Evolutionary conservation across 2,797 vertebrate species (phyloP), one percentile per base, ranked within the genome.

Genomic region (Erpetoichthys calabaricus): DNA sequence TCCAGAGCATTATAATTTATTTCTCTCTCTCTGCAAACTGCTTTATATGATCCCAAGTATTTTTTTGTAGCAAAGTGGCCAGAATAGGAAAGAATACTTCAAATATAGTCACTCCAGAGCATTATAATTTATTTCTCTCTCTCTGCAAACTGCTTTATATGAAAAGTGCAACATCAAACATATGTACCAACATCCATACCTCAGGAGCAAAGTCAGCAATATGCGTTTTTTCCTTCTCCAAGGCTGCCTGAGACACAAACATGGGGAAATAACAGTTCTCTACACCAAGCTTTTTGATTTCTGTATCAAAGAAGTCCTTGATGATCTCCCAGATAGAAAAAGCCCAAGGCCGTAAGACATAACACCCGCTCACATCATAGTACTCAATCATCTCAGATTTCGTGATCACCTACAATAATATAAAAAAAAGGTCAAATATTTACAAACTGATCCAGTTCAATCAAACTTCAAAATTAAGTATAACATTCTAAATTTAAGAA

Each of bases 231-330:
- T 98, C 96, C 61, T 85, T 99, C 80, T 99, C 93, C 25, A 99
- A 70, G 0, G 95, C 95, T 4, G 89, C 87, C 75, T 98, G 95
- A 55, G 96, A 99, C 57, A 99, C 94, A 5, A 99, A 98, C 84
- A 99, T 98, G 64, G 95, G 96, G 77, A 99, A 99, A 75, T 98
- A 99, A 77, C 95, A 98, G 82, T 99, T 99, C 77, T 98, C 96
- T 66, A 99, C 92, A 6, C 96, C 95, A 45, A 97, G 75, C 67
- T 94, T 97, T 79, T 84, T 99, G 64, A 99, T 98, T 75, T 93
- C 91, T 3, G 65, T 52, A 65, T 99, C 91, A 3, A 98, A 96
- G 77, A 96, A 99, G 0, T 91, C 85, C 71, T 90, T 89, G 68
- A 99, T 96, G 63, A 75, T 61, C 65, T 99, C 93, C 95, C 96